A percentile compares a stretch with the other conserved stretches of the same genome.
phyloP scores from a whole-genome alignment of 2,113 vertebrate species.

The Tricholaema leucomelas region DNA sequence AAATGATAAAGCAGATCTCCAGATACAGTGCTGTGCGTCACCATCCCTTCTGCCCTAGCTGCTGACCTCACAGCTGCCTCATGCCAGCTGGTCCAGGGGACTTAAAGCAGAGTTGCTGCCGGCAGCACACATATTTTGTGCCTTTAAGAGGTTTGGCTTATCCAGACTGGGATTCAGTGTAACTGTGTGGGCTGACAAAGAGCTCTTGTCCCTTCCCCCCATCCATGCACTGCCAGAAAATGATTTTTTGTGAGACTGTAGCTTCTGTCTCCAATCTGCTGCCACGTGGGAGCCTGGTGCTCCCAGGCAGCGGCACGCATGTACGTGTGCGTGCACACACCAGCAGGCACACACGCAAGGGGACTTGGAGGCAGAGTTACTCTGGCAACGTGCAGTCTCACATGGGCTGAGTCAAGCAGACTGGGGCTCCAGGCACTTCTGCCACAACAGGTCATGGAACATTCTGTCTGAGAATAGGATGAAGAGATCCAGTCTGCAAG shows the following conservation, averaged over 20 bases:
- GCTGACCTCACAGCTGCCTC: constrained; percentile 36
- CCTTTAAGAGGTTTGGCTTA: constrained; percentile 46
- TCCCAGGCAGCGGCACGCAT: background rate
- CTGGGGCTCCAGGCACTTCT: background rate
- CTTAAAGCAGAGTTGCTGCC: background rate
- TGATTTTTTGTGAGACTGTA: background rate
- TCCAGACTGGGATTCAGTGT: constrained; percentile 2
- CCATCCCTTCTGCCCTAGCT: constrained; percentile 29
- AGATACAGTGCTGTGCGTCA: background rate
- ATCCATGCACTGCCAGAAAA: constrained; percentile 10
- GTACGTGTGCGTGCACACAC: background rate
- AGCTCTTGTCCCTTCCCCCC: constrained; percentile 32
- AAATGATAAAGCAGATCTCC: constrained; percentile 30
- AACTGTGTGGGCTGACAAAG: constrained; percentile 38
- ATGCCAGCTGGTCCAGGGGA: constrained; percentile 23
- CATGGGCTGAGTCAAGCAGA: background rate
- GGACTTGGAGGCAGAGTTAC: background rate
- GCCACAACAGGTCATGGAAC: background rate
- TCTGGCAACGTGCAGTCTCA: background rate
- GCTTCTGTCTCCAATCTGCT: constrained; percentile 48
- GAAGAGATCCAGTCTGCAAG: background rate
- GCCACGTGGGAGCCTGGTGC: background rate
- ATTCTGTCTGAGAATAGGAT: background rate
- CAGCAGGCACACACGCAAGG: background rate
- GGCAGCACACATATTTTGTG: background rate